Evolutionary conservation across 1,140 invertebrate genomes (phyloP), one percentile per base, ranked within the genome.

Genomic region (Ceratitis capitata): DNA sequence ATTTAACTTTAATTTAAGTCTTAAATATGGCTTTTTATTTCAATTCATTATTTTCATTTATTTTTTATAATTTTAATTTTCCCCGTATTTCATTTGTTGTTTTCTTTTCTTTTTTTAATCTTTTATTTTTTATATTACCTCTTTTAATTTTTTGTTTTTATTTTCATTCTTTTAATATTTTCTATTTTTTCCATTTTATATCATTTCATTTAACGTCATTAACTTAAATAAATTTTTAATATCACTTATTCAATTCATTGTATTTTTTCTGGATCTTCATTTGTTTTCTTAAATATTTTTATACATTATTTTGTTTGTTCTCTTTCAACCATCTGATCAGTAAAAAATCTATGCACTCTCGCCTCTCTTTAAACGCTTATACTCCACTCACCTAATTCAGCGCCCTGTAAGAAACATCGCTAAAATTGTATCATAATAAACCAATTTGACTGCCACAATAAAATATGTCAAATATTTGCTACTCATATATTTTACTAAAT

Each of bases 381-480:
- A 14, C 51, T 5, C 51, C 61, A 3, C 61, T 39, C 29, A 19
- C 5, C 4, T 16, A 35, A 69, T 69, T 69, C 61, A 69, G 61
- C 61, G 16, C n/a, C 61, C 39, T 19, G 14, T n/a, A 4, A 35
- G 14, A 39, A 39, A 69, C 39, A 69, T 35, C 12, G 61, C 29
- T 6, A 39, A 69, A 39, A 19, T 69, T 69, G 16, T 7, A 69
- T 39, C 61, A 69, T 35, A 69, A 69, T 35, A 69, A 69, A 19
- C 14, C 32, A 23, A n/a, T 56, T 56, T 39, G 61, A 69, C 61
- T 5, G 2, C 3, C n/a, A 19, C 3, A 7, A 35, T 78, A 78
- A n/a, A 78, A 78, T 78, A 47, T 78, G 69, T 10, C 69, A 78
- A 78, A 78, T 78, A 78, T 69, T 69, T 45, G 39, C 19, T n/a